phyloP scores from a whole-genome alignment of 2,113 vertebrate genomes.

The Oryctolagus cuniculus region mOryCun1.1 NC_091449.1:58083501-58084000 shows the following conservation, averaged over 20 bases:
- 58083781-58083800: not conserved
- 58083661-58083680: not conserved
- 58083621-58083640: not conserved
- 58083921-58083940: not conserved
- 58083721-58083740: too few relatives aligned
- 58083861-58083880: not conserved
- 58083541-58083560: not conserved
- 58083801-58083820: not conserved
- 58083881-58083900: not conserved
- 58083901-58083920: not conserved
- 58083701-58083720: not conserved
- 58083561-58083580: not conserved
- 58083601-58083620: not conserved
- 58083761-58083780: not conserved
- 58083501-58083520: not conserved
- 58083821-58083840: not conserved
- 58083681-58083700: not conserved
- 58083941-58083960: not conserved
- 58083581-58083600: not conserved
- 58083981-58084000: conserved; percentile 72
- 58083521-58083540: not conserved
- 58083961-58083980: conserved; percentile 24
- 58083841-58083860: not conserved
- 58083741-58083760: not conserved
- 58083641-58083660: too few relatives aligned